phyloP scores from a whole-genome alignment of 2,888 invertebrate species.

The Phortica magna region DNA sequence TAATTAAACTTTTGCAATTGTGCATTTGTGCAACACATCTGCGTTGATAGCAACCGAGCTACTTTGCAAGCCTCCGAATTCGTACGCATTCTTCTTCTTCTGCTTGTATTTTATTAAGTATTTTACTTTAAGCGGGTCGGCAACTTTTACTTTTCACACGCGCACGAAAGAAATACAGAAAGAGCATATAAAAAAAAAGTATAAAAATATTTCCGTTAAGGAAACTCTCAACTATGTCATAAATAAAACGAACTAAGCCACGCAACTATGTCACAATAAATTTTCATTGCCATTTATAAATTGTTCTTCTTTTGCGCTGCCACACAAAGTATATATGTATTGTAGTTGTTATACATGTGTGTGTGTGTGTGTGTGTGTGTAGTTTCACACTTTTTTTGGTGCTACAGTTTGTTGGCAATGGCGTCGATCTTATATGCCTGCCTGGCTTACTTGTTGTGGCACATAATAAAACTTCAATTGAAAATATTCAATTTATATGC shows the following conservation, averaged over 20 bases:
- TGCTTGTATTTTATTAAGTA: background rate
- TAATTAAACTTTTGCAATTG: conserved; percentile 63
- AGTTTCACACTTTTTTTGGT: conserved; percentile 2
- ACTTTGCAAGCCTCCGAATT: background rate
- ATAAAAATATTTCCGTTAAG: background rate
- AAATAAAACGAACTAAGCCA: conserved; percentile 62
- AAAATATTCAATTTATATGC: conserved; percentile 57
- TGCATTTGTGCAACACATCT: conserved; percentile 29
- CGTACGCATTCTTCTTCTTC: background rate
- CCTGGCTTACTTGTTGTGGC: conserved; percentile 4
- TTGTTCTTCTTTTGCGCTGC: background rate
- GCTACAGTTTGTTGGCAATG: background rate
- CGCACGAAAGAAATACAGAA: background rate
- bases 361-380: conserved; percentile 3
- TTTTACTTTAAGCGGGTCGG: background rate
- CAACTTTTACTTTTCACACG: background rate
- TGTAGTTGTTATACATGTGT: background rate
- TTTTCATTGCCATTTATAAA: conserved; percentile 3
- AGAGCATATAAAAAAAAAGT: background rate
- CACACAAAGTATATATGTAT: background rate
- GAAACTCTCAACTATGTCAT: conserved; percentile 50
- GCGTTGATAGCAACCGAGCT: background rate
- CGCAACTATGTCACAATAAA: conserved; percentile 25
- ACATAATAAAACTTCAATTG: conserved; percentile 30
- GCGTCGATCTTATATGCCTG: background rate